These are phyloP conservation scores for Mustelus asterias DNA, from an alignment of 2,113 vertebrate species.

Conservation along the genomic window DNA sequence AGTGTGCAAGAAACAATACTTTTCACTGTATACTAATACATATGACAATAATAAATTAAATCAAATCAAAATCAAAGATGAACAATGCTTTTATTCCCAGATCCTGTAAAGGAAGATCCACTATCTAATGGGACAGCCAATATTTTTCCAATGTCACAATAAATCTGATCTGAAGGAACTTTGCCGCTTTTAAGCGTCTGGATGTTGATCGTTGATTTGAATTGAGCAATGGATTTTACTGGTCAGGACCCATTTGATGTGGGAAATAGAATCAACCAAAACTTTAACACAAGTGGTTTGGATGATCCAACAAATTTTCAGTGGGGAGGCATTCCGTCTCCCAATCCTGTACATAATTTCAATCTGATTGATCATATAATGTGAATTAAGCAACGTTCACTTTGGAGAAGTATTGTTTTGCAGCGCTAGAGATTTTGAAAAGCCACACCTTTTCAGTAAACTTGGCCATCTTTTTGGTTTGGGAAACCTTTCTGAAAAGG, in stretches of 20 bases:
- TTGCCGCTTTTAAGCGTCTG: neutral
- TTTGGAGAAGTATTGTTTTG: neutral
- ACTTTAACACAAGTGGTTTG: neutral
- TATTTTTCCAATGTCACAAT: neutral
- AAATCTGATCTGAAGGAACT: neutral
- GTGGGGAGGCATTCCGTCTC: neutral
- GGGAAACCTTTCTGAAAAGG: neutral
- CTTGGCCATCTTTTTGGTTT: neutral
- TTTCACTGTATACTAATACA: too few relatives aligned
- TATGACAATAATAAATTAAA: too few relatives aligned
- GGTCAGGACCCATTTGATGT: neutral
- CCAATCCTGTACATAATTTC: neutral
- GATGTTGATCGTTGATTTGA: neutral
- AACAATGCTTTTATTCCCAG: neutral
- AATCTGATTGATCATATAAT: neutral
- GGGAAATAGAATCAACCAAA: neutral
- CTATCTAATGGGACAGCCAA: neutral
- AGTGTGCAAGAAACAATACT: too few relatives aligned
- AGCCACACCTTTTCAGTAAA: neutral
- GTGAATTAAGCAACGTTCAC: neutral
- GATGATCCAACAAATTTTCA: neutral
- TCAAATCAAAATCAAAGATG: too few relatives aligned
- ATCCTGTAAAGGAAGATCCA: neutral
- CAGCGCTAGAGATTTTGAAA: neutral
- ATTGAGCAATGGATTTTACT: neutral